Conservation (phyloP, 64 coral and sea anemone genomes). For the Stichodactyla mertensii region DNA sequence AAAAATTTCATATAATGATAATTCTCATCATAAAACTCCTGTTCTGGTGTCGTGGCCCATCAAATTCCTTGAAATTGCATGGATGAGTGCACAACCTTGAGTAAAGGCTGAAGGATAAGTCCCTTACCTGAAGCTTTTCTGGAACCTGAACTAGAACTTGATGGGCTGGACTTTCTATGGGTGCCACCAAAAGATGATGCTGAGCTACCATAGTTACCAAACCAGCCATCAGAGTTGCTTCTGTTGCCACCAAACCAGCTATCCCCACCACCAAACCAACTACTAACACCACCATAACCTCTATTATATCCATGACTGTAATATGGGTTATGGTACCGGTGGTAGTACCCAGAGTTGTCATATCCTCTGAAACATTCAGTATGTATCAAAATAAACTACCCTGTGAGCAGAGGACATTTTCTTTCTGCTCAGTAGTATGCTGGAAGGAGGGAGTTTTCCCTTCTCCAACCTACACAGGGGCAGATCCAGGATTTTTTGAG, state of each 20-base stretch:
- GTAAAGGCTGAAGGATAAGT: not conserved
- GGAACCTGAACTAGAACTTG: conserved; percentile 29
- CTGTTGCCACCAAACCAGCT: conserved; percentile 22
- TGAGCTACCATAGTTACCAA: not conserved
- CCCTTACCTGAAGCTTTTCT: conserved; percentile 14
- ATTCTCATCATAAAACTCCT: too few species aligned
- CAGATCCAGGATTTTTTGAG: too few species aligned
- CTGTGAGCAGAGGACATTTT: too few species aligned
- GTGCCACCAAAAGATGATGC: not conserved
- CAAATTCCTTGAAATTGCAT: not conserved
- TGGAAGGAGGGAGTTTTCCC: too few species aligned
- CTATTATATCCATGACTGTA: not conserved
- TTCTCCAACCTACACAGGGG: too few species aligned
- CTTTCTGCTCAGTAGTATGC: too few species aligned
- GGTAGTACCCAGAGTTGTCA: not conserved
- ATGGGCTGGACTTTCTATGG: conserved; percentile 5
- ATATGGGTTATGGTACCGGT: not conserved
- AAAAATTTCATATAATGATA: too few species aligned
- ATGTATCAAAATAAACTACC: not conserved
- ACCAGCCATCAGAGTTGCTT: not conserved
- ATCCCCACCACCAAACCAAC: conserved; percentile 12
- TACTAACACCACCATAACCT: not conserved
- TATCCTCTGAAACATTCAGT: not conserved
- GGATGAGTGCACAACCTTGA: not conserved
- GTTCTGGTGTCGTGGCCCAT: too few species aligned